Conservation (phyloP, 2,797 vertebrate species). For the Cheirogaleus major region DNA sequence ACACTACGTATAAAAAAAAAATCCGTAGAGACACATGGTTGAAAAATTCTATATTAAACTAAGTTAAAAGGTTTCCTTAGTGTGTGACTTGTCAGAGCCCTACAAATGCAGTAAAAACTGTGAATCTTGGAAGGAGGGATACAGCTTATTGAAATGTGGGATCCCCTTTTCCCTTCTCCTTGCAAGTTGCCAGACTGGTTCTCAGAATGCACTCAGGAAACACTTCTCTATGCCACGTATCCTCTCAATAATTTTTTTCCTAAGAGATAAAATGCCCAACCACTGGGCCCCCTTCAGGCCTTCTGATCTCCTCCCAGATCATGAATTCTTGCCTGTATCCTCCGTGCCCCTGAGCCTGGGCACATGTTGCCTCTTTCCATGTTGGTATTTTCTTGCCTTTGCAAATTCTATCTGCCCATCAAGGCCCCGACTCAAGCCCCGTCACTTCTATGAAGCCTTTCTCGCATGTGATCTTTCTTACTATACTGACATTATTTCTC, state of each 20-base stretch:
- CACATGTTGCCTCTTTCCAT: too few species aligned
- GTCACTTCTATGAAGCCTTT: background rate
- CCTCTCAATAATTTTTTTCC: background rate
- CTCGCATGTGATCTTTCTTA: background rate
- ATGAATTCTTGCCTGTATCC: background rate
- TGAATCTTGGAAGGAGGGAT: background rate
- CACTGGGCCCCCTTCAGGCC: fast-evolving
- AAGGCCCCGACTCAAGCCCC: background rate
- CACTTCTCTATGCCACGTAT: too few species aligned
- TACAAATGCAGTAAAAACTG: background rate
- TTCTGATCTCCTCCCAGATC: background rate
- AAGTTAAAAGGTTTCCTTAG: background rate
- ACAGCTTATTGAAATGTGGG: background rate
- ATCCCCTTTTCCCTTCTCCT: too few species aligned
- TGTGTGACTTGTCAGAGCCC: background rate
- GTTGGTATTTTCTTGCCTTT: background rate
- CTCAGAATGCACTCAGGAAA: background rate
- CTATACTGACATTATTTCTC: background rate
- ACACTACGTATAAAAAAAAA: background rate
- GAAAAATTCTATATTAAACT: background rate
- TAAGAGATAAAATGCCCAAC: background rate
- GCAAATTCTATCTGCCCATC: background rate
- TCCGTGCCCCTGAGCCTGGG: fast-evolving
- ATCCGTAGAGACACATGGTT: background rate
- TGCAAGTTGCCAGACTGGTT: background rate